Evolutionary conservation across 2,113 vertebrate species (phyloP).

Genomic region (Physeter macrocephalus): DNA sequence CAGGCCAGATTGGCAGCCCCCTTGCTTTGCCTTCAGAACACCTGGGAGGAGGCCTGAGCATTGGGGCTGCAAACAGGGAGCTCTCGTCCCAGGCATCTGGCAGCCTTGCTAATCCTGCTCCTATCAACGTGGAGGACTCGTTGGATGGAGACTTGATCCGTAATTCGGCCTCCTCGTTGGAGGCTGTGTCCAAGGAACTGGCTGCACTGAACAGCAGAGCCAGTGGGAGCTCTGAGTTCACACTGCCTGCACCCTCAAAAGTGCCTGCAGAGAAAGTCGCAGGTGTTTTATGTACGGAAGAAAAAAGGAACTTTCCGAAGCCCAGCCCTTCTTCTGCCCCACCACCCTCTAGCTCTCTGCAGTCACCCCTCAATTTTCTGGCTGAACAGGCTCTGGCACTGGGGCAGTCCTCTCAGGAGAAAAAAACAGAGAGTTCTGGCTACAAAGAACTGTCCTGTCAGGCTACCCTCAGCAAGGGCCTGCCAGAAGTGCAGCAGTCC

Average conservation of each 20-base stretch:
- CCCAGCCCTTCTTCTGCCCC: conserved; percentile 70
- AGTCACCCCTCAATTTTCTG: conserved; percentile 83
- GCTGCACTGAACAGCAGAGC: conserved; percentile 77
- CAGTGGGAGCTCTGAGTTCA: conserved; percentile 73
- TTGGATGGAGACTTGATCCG: conserved; percentile 78
- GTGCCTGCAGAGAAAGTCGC: conserved; percentile 75
- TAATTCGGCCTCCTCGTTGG: conserved; percentile 77
- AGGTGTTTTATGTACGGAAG: conserved; percentile 72
- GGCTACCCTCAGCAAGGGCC: conserved; percentile 72
- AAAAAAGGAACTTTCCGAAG: conserved; percentile 82
- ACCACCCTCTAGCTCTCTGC: conserved; percentile 72
- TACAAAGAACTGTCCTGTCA: conserved; percentile 81
- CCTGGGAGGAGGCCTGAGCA: conserved; percentile 66
- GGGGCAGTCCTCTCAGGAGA: conserved; percentile 83
- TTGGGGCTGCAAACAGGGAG: conserved; percentile 68
- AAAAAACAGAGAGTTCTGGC: conserved; percentile 79
- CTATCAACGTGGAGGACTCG: conserved; percentile 79
- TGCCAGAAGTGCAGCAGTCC: conserved; percentile 73
- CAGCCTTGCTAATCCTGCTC: conserved; percentile 45
- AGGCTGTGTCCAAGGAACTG: conserved; percentile 80
- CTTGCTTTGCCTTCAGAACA: conserved; percentile 75
- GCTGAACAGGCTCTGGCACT: conserved; percentile 83
- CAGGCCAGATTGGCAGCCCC: conserved; percentile 69
- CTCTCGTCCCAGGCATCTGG: conserved; percentile 60
- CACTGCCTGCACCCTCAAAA: conserved; percentile 66